phyloP scores from a whole-genome alignment of 2,797 vertebrate species.

The Syngnathus rostellatus region DNA sequence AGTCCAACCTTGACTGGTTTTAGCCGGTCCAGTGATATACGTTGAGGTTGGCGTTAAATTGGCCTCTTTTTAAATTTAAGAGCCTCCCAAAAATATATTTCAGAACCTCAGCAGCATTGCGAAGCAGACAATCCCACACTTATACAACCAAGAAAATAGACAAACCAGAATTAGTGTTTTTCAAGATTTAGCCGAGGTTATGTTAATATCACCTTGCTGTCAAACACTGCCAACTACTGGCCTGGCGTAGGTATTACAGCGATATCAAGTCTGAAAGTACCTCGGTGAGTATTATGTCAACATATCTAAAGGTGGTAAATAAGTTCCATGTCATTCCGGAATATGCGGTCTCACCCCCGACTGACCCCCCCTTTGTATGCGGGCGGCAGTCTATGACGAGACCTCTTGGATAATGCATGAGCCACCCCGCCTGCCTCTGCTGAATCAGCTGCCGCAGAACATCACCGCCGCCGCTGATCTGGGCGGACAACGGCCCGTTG shows the following conservation, averaged over 20 bases:
- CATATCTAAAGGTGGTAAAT: neutral
- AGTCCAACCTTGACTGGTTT: too few species aligned
- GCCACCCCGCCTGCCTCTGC: constrained; percentile 28
- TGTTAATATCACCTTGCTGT: neutral
- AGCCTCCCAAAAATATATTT: too few species aligned
- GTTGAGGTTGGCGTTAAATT: too few species aligned
- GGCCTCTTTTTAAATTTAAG: too few species aligned
- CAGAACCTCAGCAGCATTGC: too few species aligned
- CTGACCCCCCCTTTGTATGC: constrained; percentile 5
- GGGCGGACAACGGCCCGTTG: constrained; percentile 14
- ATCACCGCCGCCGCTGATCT: constrained; percentile 17
- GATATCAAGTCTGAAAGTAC: neutral
- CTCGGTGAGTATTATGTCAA: neutral
- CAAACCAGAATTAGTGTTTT: too few species aligned
- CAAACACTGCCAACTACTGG: neutral
- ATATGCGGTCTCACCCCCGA: constrained; percentile 11
- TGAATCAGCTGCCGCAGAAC: constrained; percentile 45
- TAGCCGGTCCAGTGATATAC: too few species aligned
- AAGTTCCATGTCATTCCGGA: neutral
- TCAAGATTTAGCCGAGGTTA: too few species aligned
- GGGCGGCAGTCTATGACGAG: constrained; percentile 23
- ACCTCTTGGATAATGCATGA: constrained; percentile 53
- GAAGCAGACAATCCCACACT: too few species aligned
- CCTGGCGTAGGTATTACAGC: neutral
- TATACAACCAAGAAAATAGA: too few species aligned